Percentiles rank a stretch among this genome's conserved stretches.
Conservation (phyloP, 2,888 invertebrate genomes). For the Gonocerus acuteangulatus region DNA sequence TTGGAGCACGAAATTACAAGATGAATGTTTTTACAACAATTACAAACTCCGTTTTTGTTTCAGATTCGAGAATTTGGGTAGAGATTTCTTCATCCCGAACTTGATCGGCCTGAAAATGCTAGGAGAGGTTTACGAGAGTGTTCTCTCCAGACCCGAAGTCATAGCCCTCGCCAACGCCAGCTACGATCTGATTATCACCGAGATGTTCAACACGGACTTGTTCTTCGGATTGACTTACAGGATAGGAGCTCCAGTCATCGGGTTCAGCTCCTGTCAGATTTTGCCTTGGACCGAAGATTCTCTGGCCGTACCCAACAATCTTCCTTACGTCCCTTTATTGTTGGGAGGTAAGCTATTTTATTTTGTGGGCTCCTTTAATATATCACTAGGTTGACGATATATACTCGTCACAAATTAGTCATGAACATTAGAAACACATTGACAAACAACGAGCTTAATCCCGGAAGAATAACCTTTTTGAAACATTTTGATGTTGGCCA, state of each 20-base stretch:
- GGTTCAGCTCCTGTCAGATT: constrained; percentile 51
- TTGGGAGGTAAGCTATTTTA: constrained; percentile 38
- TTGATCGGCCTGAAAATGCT: not conserved
- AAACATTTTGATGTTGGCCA: too few relatives aligned
- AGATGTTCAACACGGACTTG: constrained; percentile 66
- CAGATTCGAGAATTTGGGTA: too few relatives aligned
- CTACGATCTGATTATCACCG: constrained; percentile 61
- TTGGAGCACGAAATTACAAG: too few relatives aligned
- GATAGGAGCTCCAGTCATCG: constrained; percentile 55
- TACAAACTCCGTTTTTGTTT: too few relatives aligned
- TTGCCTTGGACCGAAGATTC: constrained; percentile 56
- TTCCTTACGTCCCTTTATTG: constrained; percentile 51
- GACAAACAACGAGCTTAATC: too few relatives aligned
- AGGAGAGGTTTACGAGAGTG: not conserved
- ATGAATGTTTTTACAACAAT: too few relatives aligned
- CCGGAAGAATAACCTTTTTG: too few relatives aligned
- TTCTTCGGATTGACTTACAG: constrained; percentile 58
- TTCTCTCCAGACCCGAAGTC: constrained; percentile 11
- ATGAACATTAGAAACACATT: too few relatives aligned
- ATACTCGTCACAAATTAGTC: too few relatives aligned
- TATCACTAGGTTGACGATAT: too few relatives aligned
- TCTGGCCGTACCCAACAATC: constrained; percentile 52
- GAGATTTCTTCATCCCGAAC: too few relatives aligned
- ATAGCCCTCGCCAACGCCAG: constrained; percentile 5
- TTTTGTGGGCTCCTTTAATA: too few relatives aligned